Conservation (phyloP, 2,888 invertebrate genomes). For the Mayetiola destructor region DNA sequence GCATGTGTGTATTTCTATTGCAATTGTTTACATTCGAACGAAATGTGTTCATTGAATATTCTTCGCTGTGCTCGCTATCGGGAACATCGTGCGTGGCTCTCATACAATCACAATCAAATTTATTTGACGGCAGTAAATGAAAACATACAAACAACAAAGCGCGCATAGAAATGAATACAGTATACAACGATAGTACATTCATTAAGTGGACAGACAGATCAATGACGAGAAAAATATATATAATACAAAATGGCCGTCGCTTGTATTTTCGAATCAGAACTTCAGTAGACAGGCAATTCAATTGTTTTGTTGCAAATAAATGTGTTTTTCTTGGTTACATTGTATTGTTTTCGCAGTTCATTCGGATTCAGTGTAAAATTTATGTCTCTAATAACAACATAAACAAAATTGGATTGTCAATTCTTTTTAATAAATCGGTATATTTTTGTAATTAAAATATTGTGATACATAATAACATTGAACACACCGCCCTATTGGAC, state of each 20-base stretch:
- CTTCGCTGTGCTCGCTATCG: too few species aligned
- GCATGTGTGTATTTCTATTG: not conserved
- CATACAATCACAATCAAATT: not conserved
- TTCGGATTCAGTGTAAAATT: not conserved
- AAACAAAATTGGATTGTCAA: not conserved
- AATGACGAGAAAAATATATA: not conserved
- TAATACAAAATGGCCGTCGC: constrained; percentile 8
- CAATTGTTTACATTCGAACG: constrained; percentile 2
- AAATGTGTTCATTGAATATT: too few species aligned
- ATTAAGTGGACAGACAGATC: not conserved
- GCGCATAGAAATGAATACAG: not conserved
- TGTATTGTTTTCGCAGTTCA: not conserved
- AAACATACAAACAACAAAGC: not conserved
- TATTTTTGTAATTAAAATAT: too few species aligned
- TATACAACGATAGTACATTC: too few species aligned
- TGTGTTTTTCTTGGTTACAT: not conserved
- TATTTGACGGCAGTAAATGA: not conserved
- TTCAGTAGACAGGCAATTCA: constrained; percentile 8
- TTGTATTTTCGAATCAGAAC: constrained; percentile 12
- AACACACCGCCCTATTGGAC: too few species aligned
- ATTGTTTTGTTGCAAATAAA: constrained; percentile 1
- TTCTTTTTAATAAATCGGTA: too few species aligned
- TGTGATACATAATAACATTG: too few species aligned
- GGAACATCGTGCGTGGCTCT: not conserved
- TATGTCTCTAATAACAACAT: not conserved